These are phyloP conservation scores for Drosophila kikkawai DNA, from an alignment of 1,140 invertebrate species.

Conservation along the genomic window DNA sequence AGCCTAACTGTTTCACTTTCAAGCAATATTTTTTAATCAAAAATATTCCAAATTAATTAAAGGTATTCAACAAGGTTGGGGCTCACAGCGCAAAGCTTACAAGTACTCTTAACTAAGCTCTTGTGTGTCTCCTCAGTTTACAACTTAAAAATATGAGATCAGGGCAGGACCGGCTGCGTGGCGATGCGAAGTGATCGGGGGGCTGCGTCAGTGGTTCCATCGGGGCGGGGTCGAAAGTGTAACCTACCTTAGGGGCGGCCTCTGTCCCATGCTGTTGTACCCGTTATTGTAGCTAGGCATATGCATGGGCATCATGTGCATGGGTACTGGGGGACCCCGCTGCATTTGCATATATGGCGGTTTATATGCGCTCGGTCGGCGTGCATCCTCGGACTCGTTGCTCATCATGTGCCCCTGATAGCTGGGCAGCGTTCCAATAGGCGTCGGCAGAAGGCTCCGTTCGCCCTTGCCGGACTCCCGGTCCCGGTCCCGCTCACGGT, in stretches of 20 bases:
- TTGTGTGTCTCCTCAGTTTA: constrained; percentile 11
- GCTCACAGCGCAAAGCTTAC: constrained; percentile 26
- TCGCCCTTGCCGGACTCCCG: not conserved
- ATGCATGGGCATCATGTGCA: constrained; percentile 58
- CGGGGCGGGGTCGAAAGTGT: constrained; percentile 1
- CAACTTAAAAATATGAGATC: constrained; percentile 38
- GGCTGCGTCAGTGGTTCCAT: constrained; percentile 15
- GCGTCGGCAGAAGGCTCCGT: constrained; percentile 64
- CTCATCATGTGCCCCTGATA: constrained; percentile 71
- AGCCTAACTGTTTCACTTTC: constrained; percentile 34
- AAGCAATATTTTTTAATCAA: constrained; percentile 44
- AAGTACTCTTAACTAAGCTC: constrained; percentile 39
- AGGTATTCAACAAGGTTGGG: constrained; percentile 33
- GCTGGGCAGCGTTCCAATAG: constrained; percentile 49
- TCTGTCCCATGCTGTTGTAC: constrained; percentile 63
- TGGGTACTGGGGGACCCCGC: constrained; percentile 48
- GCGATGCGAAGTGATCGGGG: not conserved
- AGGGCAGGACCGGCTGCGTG: constrained; percentile 16
- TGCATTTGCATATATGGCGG: constrained; percentile 59
- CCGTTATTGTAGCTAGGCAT: constrained; percentile 68
- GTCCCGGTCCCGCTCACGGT: constrained; percentile 1
- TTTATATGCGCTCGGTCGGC: constrained; percentile 59
- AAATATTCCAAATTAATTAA: constrained; percentile 16
- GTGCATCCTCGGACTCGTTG: constrained; percentile 68
- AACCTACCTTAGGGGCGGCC: constrained; percentile 66